Evolutionary conservation across 2,113 vertebrate species (phyloP), one percentile per base, ranked within the genome.

Genomic region (Echinops telfairi): DNA sequence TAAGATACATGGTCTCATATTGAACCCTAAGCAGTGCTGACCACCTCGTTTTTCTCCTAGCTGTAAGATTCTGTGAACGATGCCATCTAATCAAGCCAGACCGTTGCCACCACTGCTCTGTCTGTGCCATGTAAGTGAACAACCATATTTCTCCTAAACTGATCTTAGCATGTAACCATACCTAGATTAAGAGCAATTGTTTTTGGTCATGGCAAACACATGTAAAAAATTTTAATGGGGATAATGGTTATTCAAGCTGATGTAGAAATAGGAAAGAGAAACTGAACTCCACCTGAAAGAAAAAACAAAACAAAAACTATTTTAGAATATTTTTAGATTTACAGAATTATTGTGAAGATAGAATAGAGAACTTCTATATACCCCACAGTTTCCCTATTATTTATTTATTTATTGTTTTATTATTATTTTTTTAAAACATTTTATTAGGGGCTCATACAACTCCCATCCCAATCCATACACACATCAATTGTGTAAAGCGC

Each of bases 1-100:
- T 64, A 92, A 93, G 53, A 66, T 70, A 20, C 79, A 36, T 83
- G 38, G 1, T 86, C 58, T 90, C 71, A 53, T 57, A 85, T 6
- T 93, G 86, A 92, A 22, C n/a, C 29, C 71, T 86, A 89, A 70
- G 11, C 83, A 57, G 0, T 92, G 3, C 31, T 86, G 64, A 91
- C 27, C 4, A 93, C 33, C 62, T 82, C 86, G 40, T 85, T 73
- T 97, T 88, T 98, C 36, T 96, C 98, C 7, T 97, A 99, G 99
- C 99, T 96, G 98, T 99, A 96, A 98, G 99, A 91, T 99, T 99
- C 98, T 99, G 99, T 96, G 99, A 99, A 92, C 98, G 98, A 94
- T 99, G 99, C 98, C 99, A 99, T 97, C 98, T 99, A 25, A 98
- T 99, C 97, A 99, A 99, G 97, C 99, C 99, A 19, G 99, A 99